Conservation (phyloP, 2,797 vertebrate species). For the Varecia variegata region DNA sequence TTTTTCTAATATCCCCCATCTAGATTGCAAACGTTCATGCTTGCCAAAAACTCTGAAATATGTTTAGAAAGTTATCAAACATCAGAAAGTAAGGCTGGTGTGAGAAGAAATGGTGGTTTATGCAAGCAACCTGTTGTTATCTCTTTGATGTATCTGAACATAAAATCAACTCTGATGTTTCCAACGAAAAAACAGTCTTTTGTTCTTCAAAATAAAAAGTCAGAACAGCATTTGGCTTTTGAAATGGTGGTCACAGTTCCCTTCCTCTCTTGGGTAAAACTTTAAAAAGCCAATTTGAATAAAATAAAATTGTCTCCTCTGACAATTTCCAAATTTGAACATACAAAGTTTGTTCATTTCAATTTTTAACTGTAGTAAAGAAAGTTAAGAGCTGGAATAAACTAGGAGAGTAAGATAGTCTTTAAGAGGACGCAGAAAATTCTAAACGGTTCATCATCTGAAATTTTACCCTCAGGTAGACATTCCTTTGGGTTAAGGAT, state of each 20-base stretch:
- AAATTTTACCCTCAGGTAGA: not conserved
- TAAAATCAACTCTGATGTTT: not conserved
- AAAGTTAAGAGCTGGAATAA: not conserved
- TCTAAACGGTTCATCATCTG: not conserved
- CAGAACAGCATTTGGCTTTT: not conserved
- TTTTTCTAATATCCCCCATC: not conserved
- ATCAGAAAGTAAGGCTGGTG: not conserved
- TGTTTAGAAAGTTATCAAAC: not conserved
- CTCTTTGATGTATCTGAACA: not conserved
- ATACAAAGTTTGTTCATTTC: not conserved
- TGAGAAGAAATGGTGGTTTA: not conserved
- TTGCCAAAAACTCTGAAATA: not conserved
- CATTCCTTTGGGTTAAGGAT: not conserved
- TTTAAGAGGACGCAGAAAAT: not conserved
- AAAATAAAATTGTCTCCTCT: slow-evolving; percentile 22
- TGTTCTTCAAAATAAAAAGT: slow-evolving; percentile 38
- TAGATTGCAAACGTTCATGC: not conserved
- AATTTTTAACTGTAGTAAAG: not conserved
- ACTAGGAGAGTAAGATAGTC: not conserved
- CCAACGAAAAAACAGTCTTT: not conserved
- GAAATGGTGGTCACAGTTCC: not conserved
- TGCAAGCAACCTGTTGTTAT: not conserved
- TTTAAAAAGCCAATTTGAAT: slow-evolving; percentile 12
- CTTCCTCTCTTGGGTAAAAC: not conserved
- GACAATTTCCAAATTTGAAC: slow-evolving; percentile 16